Conservation (phyloP, 2,888 invertebrate species). For the Chymomyza amoena region DNA sequence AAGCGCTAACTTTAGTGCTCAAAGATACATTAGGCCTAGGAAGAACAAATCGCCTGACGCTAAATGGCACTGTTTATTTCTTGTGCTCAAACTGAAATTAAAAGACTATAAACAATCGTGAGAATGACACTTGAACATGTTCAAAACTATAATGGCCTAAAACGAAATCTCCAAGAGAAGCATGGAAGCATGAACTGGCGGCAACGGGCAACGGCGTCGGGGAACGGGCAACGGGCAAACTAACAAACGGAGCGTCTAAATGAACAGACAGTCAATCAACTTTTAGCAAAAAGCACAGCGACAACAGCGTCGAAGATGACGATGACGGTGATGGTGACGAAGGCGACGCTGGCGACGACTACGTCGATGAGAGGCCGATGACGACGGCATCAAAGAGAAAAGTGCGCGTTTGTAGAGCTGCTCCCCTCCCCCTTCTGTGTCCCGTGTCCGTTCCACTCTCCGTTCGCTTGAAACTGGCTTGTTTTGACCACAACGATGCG, state of each 20-base stretch:
- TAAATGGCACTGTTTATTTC: constrained; percentile 70
- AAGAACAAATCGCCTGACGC: constrained; percentile 62
- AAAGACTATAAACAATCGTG: constrained; percentile 74
- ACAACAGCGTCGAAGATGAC: constrained; percentile 20
- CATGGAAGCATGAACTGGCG: background rate
- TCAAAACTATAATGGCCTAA: constrained; percentile 69
- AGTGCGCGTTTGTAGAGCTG: constrained; percentile 41
- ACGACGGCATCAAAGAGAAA: constrained; percentile 61
- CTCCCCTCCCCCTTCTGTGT: background rate
- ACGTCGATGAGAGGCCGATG: constrained; percentile 33
- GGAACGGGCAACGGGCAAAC: constrained; percentile 35
- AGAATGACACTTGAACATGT: constrained; percentile 70
- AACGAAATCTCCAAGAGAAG: constrained; percentile 17
- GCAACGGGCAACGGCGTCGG: no score
- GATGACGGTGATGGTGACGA: constrained; percentile 8
- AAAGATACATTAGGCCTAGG: constrained; percentile 52
- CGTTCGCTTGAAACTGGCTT: background rate
- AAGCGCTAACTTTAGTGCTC: background rate
- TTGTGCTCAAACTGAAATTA: constrained; percentile 66
- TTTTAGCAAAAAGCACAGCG: constrained; percentile 59
- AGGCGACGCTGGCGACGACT: constrained; percentile 25
- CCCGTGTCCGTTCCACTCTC: background rate
- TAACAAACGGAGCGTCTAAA: constrained; percentile 63
- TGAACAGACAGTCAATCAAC: constrained; percentile 72
- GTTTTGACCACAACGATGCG: constrained; percentile 1